Conservation (phyloP, 2,888 invertebrate genomes). For the Himalopsyche tibetana region DNA sequence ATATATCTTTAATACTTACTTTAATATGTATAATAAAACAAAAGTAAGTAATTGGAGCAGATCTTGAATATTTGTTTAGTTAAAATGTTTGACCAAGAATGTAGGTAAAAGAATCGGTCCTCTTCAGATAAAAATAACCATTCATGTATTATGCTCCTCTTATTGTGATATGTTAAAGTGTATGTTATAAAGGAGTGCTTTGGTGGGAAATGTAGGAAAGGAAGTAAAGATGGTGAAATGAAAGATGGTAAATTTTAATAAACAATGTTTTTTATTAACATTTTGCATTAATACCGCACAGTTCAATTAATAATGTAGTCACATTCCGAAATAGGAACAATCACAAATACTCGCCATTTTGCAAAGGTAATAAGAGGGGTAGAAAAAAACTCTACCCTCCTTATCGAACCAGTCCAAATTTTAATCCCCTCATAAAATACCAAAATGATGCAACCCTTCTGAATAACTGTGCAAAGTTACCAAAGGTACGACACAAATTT, state of each 20-base stretch:
- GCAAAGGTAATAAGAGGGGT: not conserved
- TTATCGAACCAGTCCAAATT: slow-evolving; percentile 33
- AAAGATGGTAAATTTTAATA: slow-evolving; percentile 73
- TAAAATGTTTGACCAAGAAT: too few relatives aligned
- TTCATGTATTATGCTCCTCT: too few relatives aligned
- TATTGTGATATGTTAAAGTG: too few relatives aligned
- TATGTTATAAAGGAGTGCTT: too few relatives aligned
- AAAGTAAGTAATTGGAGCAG: too few relatives aligned
- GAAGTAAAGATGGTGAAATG: slow-evolving; percentile 12
- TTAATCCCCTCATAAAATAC: slow-evolving; percentile 40
- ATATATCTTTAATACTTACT: too few relatives aligned
- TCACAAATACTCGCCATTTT: slow-evolving; percentile 56
- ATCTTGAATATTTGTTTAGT: too few relatives aligned
- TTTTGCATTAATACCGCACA: slow-evolving; percentile 70
- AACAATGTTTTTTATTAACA: slow-evolving; percentile 78
- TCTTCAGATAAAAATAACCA: too few relatives aligned
- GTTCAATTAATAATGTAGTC: slow-evolving; percentile 64
- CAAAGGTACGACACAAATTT: slow-evolving; percentile 11
- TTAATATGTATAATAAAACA: too few relatives aligned
- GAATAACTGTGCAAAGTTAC: slow-evolving; percentile 26
- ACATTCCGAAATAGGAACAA: slow-evolving; percentile 64
- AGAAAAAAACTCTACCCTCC: slow-evolving; percentile 37
- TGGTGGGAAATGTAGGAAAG: not conserved
- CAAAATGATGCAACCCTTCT: slow-evolving; percentile 34
- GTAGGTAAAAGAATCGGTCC: too few relatives aligned